Evolutionary conservation across 1,140 invertebrate genomes (phyloP).

Genomic region (Nasonia longicornis): DNA sequence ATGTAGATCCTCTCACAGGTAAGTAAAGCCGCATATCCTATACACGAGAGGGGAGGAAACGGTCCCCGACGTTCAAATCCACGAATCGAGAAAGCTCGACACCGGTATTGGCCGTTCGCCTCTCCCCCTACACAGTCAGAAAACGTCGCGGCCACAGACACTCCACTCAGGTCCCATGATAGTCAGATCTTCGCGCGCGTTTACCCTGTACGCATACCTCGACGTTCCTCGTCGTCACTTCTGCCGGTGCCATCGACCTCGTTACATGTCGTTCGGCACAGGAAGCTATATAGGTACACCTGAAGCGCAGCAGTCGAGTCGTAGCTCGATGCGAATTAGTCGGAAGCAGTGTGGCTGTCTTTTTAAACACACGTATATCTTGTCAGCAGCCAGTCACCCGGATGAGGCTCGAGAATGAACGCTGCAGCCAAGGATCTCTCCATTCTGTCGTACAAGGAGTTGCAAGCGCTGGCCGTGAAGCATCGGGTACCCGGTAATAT

Average conservation of each 20-base stretch:
- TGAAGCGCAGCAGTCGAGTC: too few species aligned
- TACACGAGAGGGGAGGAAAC: constrained; percentile 18
- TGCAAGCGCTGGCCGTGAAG: constrained; percentile 59
- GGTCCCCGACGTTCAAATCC: constrained; percentile 31
- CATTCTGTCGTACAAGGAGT: constrained; percentile 60
- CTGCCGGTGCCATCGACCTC: background rate
- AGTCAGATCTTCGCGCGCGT: too few species aligned
- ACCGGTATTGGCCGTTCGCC: constrained; percentile 3
- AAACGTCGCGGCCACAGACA: too few species aligned
- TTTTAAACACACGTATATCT: background rate
- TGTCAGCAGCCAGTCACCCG: background rate
- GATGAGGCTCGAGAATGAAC: constrained; percentile 50
- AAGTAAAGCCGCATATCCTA: background rate
- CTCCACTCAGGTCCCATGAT: too few species aligned
- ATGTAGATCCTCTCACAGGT: background rate
- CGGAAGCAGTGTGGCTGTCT: too few species aligned
- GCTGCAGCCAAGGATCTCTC: constrained; percentile 52
- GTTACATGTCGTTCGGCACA: background rate
- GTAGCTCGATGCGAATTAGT: too few species aligned
- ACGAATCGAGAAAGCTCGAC: constrained; percentile 26
- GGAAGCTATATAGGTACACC: background rate
- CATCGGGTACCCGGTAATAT: constrained; percentile 62
- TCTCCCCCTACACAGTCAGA: background rate
- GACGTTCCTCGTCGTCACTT: background rate
- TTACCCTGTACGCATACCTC: background rate